Base-by-base conservation (phyloP, 2,888 invertebrate species). In the Drosophila lutescens region DNA sequence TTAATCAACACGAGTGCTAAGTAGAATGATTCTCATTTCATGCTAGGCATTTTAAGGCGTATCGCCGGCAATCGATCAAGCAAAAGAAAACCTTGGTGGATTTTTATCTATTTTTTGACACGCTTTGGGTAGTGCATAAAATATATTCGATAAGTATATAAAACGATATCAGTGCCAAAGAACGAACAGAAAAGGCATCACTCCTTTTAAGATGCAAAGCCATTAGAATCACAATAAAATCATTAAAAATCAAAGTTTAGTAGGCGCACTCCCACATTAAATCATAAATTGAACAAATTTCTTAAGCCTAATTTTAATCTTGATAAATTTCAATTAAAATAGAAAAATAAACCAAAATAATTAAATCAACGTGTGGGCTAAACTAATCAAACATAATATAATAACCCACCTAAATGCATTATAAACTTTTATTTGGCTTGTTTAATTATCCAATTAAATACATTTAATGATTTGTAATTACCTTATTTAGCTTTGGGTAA, bases 61-160 rank as follows among this genome's bases (percentile, higher is more conserved):
- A 79, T 84, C 87, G 59, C 74, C 79, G 49, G 60, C 51, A 38
- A 65, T 70, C 50, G 15, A 66, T 65, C 49, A 63, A 57, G 8
- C 10, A 2, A 38, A 12, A 13, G 4, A 10, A n/a, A 26, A 51
- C 34, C 34, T 23, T 46, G 46, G 43, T 10, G 5, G 15, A 17
- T 17, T 43, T 43, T 43, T 6, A 20, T 9, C 17, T 10, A 17
- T 2, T 17, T 41, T 41, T 20, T 20, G 43, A 20, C 20, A 23
- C 7, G 13, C 20, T 20, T 23, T 3, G 2, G 13, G 12, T 13
- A 7, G 13, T 13, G 5, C 12, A 12, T 30, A 30, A 30, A 8
- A 30, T 30, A 8, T 6, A 15, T n/a, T 2, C 7, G 0, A 15
- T 15, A 17, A 15, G 9, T 15, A 9, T 4, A 17, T 13, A 36